Evolutionary conservation across 2,113 vertebrate genomes (phyloP), one percentile per base, ranked within the genome.

Genomic region (Castor canadensis): DNA sequence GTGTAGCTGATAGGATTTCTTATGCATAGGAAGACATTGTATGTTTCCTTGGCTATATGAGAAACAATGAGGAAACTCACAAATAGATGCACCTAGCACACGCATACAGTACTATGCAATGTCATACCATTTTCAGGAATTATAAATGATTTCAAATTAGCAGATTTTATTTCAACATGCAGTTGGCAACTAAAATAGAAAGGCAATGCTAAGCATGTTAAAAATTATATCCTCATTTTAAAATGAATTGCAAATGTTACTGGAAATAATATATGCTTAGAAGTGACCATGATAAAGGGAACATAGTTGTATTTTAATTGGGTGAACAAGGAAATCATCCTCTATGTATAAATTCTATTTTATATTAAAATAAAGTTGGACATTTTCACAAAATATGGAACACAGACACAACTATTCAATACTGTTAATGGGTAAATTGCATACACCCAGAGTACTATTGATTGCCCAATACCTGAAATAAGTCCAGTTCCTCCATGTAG

Each of bases 141-240:
- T 66, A 72, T 62, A 62, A 94, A 20, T 49, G n/a, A 52, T 84
- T n/a, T 45, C 9, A 62, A 89, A 82, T 79, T 47, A 83, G 58
- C 3, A 66, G 52, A 88, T 22, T 0, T 16, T 26, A 17, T 40
- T 71, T 45, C 75, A 26, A 6, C 85, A 1, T 38, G 1, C 40
- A 43, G 75, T 54, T 4, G n/a, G 4, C 66, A 26, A 73, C 43
- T 12, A 82, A 81, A 95, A 77, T 66, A 47, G 19, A 82, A 91
- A 76, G 86, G 16, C 6, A 62, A 9, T 77, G 35, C 38, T 49
- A 81, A 52, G 0, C 49, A 67, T 69, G 35, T 9, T 81, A 80
- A 86, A 84, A 38, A 91, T 71, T 11, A n/a, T 22, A 67, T 47
- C 82, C 13, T 92, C 11, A 79, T 92, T 86, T 95, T 60, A 69